A percentile compares a stretch with the other conserved stretches of the same genome.
phyloP scores from a whole-genome alignment of 2,888 invertebrate genomes.

The Noctuana brunneofusca region DNA sequence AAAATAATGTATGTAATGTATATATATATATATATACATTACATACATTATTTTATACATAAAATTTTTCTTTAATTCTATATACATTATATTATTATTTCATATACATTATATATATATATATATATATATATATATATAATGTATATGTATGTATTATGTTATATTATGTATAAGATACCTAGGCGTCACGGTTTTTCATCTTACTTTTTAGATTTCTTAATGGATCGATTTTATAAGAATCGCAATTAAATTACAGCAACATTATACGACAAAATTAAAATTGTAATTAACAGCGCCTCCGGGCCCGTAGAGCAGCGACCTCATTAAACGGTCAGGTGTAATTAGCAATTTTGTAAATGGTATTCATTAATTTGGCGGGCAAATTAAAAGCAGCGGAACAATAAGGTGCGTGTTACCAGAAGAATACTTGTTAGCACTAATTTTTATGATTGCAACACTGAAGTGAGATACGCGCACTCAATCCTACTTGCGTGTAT shows the following conservation, averaged over 20 bases:
- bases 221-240: slow-evolving; percentile 1
- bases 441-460: slow-evolving; percentile 33
- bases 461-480: slow-evolving; percentile 15
- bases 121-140: too few species aligned
- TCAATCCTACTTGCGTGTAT: background rate
- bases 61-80: too few species aligned
- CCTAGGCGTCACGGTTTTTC: background rate
- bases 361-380: slow-evolving; percentile 71
- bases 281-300: slow-evolving; percentile 70
- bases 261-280: slow-evolving; percentile 53
- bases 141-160: too few species aligned
- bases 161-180: too few species aligned
- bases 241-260: slow-evolving; percentile 12
- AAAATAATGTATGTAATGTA: too few species aligned
- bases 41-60: too few species aligned
- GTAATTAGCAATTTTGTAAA: slow-evolving; percentile 78
- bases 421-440: slow-evolving; percentile 36
- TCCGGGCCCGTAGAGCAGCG: slow-evolving; percentile 52
- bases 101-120: too few species aligned
- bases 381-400: slow-evolving; percentile 54
- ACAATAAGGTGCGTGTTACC: slow-evolving; percentile 37
- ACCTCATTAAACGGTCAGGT: slow-evolving; percentile 73
- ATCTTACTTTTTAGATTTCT: background rate
- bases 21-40: too few species aligned
- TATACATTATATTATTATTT: too few species aligned